Conservation (phyloP, 2,113 vertebrate species). For the Synodontis membranacea region DNA sequence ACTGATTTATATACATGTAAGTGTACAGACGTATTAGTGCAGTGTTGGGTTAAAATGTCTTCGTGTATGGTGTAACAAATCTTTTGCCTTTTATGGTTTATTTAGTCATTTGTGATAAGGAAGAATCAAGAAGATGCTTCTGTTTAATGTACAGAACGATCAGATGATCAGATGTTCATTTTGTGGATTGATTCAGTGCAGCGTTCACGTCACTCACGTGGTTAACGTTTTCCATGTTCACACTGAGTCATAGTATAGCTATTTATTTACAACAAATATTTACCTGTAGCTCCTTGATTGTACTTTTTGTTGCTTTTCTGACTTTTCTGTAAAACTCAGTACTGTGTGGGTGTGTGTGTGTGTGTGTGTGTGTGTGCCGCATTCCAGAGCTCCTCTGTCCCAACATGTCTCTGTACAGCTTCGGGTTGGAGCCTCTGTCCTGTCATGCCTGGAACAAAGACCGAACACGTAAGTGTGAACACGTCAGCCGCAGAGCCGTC, state of each 20-base stretch:
- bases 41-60: not conserved
- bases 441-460: conserved; percentile 83
- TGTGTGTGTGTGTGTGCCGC: conserved; percentile 42
- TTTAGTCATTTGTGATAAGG: not conserved
- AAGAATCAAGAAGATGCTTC: not conserved
- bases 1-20: not conserved
- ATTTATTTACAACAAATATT: not conserved
- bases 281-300: not conserved
- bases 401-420: conserved; percentile 76
- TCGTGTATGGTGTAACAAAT: not conserved
- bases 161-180: no score
- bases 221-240: not conserved
- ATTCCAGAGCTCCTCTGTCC: conserved; percentile 69
- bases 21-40: not conserved
- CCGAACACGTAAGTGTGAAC: conserved; percentile 70
- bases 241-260: not conserved
- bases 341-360: not conserved
- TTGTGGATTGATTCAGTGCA: not conserved
- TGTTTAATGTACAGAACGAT: no score
- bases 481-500: conserved; percentile 20
- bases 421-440: conserved; percentile 78
- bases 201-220: not conserved
- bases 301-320: not conserved
- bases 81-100: not conserved
- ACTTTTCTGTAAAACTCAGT: conserved; percentile 43